Percentiles rank a stretch among this genome's conserved stretches.
phyloP scores from a whole-genome alignment of 1,140 invertebrate species.

The Cotesia vestalis region DNA sequence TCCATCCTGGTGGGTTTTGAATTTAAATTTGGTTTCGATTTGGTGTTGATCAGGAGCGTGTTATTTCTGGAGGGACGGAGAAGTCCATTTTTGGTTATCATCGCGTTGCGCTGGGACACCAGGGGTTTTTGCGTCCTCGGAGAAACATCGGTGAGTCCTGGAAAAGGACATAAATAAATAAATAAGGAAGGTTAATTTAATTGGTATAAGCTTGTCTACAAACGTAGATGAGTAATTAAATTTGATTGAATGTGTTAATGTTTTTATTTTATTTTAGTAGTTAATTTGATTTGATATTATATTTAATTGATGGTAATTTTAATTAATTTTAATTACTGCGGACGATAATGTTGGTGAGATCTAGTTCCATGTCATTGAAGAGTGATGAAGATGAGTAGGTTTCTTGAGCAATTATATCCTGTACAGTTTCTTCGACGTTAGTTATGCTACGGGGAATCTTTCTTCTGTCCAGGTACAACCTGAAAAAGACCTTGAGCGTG shows the following conservation, averaged over 20 bases:
- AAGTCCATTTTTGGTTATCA: constrained; percentile 63
- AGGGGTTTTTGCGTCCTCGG: constrained; percentile 48
- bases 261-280: too few relatives aligned
- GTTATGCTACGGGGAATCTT: constrained; percentile 75
- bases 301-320: constrained; percentile 18
- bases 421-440: constrained; percentile 74
- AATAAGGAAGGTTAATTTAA: too few relatives aligned
- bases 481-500: constrained; percentile 78
- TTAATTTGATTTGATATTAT: too few relatives aligned
- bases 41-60: constrained; percentile 59
- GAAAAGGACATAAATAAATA: constrained; percentile 25
- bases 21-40: constrained; percentile 49
- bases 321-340: constrained; percentile 66
- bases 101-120: constrained; percentile 54
- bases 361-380: constrained; percentile 75
- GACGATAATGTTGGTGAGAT: constrained; percentile 71
- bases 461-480: constrained; percentile 76
- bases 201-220: too few relatives aligned
- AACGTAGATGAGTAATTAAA: too few relatives aligned
- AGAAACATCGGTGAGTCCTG: constrained; percentile 48
- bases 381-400: constrained; percentile 70
- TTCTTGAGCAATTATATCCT: constrained; percentile 75
- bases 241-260: too few relatives aligned
- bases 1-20: constrained; percentile 60
- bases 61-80: constrained; percentile 55